A percentile compares a stretch with the other conserved stretches of the same genome.
These are phyloP conservation scores for Bilobella aurantiaca DNA, from an alignment of 1,140 invertebrate species.

Conservation along the genomic window DNA sequence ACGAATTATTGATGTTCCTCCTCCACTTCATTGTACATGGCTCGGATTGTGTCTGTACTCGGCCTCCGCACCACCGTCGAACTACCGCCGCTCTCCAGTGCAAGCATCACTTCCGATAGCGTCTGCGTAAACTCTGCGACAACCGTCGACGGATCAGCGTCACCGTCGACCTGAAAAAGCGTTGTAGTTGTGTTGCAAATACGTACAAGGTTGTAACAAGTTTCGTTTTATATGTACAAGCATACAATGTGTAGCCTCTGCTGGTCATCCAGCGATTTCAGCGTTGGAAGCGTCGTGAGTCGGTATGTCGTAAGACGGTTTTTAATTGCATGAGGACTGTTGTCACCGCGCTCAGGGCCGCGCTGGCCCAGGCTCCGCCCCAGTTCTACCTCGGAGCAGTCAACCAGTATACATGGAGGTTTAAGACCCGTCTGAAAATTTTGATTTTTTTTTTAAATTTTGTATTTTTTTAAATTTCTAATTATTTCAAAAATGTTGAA, in stretches of 20 bases:
- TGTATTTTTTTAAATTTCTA: too few species aligned
- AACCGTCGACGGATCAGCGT: constrained; percentile 51
- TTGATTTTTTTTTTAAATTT: too few species aligned
- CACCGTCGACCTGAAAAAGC: constrained; percentile 59
- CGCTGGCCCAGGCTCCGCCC: constrained; percentile 45
- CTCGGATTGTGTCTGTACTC: constrained; percentile 36
- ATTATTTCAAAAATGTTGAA: not conserved
- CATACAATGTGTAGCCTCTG: constrained; percentile 66
- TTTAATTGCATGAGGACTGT: constrained; percentile 65
- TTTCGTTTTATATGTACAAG: too few species aligned
- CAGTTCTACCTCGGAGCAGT: constrained; percentile 74
- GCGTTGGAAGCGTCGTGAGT: constrained; percentile 71
- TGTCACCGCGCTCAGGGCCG: constrained; percentile 56
- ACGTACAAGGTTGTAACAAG: too few species aligned
- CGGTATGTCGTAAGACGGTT: constrained; percentile 71
- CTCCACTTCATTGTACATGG: constrained; percentile 40
- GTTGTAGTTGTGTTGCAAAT: too few species aligned
- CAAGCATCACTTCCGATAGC: constrained; percentile 3
- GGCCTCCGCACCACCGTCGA: constrained; percentile 1
- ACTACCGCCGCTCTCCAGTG: not conserved
- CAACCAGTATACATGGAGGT: constrained; percentile 63
- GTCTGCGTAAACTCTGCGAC: constrained; percentile 14
- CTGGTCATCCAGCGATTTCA: constrained; percentile 68
- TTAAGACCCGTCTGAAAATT: constrained; percentile 63
- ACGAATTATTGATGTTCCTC: too few species aligned